These are phyloP conservation scores for Sula dactylatra DNA, from an alignment of 2,113 vertebrate species.

Conservation along the genomic window DNA sequence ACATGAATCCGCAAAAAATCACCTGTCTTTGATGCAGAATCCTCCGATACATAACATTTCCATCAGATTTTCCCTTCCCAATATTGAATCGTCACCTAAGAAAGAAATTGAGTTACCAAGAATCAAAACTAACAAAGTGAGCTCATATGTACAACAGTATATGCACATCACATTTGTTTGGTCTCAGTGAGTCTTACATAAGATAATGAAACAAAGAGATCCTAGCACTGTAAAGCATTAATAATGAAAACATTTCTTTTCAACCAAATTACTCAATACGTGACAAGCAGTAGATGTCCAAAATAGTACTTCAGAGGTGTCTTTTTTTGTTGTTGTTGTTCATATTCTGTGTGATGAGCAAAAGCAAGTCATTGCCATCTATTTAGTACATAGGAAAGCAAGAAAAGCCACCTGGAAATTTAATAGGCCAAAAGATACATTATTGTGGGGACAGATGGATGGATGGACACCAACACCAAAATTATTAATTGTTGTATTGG, in stretches of 20 bases:
- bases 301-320: not conserved
- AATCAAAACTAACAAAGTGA: not conserved
- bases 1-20: not conserved
- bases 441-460: not conserved
- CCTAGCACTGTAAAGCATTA: not conserved
- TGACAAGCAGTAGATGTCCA: not conserved
- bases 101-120: not conserved
- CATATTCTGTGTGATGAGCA: not conserved
- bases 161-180: not conserved
- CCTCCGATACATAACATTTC: not conserved
- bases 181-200: not conserved
- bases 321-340: not conserved
- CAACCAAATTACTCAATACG: not conserved
- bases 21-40: not conserved
- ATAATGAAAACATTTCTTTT: not conserved
- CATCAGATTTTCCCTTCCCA: not conserved
- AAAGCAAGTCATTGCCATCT: not conserved
- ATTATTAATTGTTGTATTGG: not conserved
- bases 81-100: not conserved
- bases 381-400: not conserved
- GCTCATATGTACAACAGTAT: not conserved
- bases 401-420: not conserved
- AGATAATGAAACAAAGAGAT: not conserved
- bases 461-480: not conserved
- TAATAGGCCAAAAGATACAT: not conserved